A percentile compares a stretch with the other conserved stretches of the same genome.
Evolutionary conservation across 2,888 invertebrate genomes (phyloP).

Genomic region (Keiferia lycopersicella): DNA sequence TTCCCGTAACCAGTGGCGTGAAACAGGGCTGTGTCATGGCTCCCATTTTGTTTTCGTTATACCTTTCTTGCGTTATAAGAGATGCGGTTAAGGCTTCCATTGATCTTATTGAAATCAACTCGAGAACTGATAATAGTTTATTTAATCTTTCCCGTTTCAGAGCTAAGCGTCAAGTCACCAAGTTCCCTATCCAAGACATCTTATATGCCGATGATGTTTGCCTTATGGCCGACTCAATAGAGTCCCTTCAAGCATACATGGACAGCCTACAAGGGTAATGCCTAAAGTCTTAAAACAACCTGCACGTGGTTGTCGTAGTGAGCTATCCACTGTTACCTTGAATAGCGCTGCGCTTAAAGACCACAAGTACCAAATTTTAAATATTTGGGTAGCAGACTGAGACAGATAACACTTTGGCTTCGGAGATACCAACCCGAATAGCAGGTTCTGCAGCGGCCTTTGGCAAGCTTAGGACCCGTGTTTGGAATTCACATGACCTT

Average conservation of each 20-base stretch:
- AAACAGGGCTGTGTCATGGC: constrained; percentile 16
- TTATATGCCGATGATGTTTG: constrained; percentile 10
- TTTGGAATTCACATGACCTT: constrained; percentile 15
- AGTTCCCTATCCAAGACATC: not conserved
- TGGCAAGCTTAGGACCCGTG: not conserved
- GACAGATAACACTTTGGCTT: constrained; percentile 21
- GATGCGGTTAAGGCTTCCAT: not conserved
- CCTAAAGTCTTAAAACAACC: constrained; percentile 22
- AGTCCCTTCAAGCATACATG: not conserved
- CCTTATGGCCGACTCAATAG: not conserved
- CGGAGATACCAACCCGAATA: constrained; percentile 18
- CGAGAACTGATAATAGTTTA: not conserved
- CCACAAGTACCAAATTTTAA: constrained; percentile 19
- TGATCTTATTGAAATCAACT: not conserved
- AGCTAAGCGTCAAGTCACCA: not conserved
- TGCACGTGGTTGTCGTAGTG: constrained; percentile 1
- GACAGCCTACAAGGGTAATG: not conserved
- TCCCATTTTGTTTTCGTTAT: constrained; percentile 11
- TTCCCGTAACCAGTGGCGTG: constrained; percentile 12
- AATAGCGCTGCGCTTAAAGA: constrained; percentile 12
- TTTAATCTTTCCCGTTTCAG: not conserved
- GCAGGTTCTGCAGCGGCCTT: constrained; percentile 14
- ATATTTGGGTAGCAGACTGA: constrained; percentile 13
- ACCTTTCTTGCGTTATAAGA: not conserved
- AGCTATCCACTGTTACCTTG: not conserved